These are phyloP conservation scores for Agapornis canus DNA, from an alignment of 2,797 vertebrate genomes.

Conservation along the genomic window DNA sequence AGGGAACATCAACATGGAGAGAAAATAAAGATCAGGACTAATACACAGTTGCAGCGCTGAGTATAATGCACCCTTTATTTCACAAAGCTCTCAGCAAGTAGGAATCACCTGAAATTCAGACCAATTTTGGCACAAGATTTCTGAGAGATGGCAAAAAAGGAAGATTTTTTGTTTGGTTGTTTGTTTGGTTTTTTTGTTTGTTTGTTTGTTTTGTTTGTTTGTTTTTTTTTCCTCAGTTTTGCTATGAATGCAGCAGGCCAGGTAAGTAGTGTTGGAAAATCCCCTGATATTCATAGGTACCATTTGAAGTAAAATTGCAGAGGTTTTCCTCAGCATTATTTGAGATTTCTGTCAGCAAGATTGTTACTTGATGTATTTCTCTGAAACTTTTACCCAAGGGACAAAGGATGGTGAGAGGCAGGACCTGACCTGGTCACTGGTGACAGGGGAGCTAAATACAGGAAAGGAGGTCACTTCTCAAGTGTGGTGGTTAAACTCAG, in stretches of 20 bases:
- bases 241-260: not conserved
- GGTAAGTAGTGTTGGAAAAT: not conserved
- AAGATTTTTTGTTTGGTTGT: fast-evolving
- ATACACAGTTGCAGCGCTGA: not conserved
- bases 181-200: not conserved
- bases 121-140: not conserved
- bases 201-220: too few relatives aligned
- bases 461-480: not conserved
- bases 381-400: not conserved
- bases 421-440: not conserved
- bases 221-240: not conserved
- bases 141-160: not conserved
- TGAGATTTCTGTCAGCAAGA: not conserved
- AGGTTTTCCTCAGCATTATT: not conserved
- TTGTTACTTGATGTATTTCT: not conserved
- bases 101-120: not conserved
- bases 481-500: not conserved
- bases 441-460: not conserved
- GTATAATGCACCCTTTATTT: not conserved
- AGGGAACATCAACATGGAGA: not conserved
- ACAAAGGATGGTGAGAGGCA: not conserved
- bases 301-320: not conserved
- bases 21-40: not conserved
- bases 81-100: not conserved
- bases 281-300: not conserved